These are phyloP conservation scores for Fratercula arctica DNA, from an alignment of 2,797 vertebrate species.

Conservation along the genomic window DNA sequence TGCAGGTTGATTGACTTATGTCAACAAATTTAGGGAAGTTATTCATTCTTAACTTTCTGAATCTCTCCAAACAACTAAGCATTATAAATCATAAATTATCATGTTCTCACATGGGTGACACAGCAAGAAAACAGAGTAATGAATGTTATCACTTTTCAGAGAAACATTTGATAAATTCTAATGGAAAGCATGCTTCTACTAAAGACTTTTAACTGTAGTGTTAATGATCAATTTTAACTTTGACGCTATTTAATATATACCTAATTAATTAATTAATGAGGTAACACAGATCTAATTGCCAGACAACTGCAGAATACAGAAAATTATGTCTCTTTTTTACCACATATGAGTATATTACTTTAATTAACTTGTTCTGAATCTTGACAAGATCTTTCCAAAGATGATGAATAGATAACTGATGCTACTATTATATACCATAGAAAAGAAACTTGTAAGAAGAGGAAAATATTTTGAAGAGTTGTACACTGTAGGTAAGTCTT, in stretches of 20 bases:
- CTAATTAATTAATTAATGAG: neutral
- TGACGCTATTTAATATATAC: neutral
- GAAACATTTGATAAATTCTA: neutral
- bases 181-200: neutral
- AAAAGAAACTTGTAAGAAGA: neutral
- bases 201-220: neutral
- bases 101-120: neutral
- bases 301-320: neutral
- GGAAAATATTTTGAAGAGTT: neutral
- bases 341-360: neutral
- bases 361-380: neutral
- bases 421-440: no score
- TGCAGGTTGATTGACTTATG: neutral
- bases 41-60: neutral
- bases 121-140: neutral
- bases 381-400: neutral
- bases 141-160: neutral
- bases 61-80: neutral
- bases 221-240: neutral
- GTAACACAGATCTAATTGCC: neutral
- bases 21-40: neutral
- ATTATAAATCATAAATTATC: neutral
- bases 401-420: neutral
- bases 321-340: neutral
- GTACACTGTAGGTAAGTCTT: neutral